Evolutionary conservation across 2,797 vertebrate genomes (phyloP), one percentile per base, ranked within the genome.

Genomic region (Sylvia borin): DNA sequence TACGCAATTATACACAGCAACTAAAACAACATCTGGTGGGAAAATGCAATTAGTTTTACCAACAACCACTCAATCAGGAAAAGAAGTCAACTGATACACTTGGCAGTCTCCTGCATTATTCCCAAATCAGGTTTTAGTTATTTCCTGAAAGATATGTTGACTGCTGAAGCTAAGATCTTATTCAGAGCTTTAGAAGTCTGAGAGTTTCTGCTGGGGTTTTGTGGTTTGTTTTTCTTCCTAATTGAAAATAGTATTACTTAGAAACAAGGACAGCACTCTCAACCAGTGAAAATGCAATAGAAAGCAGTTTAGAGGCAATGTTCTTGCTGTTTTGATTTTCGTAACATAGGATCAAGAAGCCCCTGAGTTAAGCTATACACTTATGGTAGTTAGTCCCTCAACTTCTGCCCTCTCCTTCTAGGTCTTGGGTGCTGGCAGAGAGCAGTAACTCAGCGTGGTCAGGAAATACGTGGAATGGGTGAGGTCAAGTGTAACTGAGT

Each of bases 31-130:
- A 53, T 60, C 77, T 70, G 36, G 74, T 73, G 53, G 45, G 60
- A 91, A 95, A 95, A 72, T 4, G 15, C 60, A 66, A 40, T 84
- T 78, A 70, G 55, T 92, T 96, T 91, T 90, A 93, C 50, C 74
- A 95, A 57, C 38, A 90, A 76, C n/a, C 43, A 76, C 55, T 84
- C 62, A 62, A 70, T 86, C 64, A 77, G 65, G 31, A 51, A 76
- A 71, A 83, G 11, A 72, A 90, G n/a, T 82, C 38, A 96, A 88
- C 60, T 43, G 64, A 91, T 60, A 90, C 6, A 70, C 17, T 84
- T 95, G 75, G 72, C 78, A 91, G 82, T n/a, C 82, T 85, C 58
- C 62, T 43, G 20, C 42, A 36, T 13, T 78, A 66, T 45, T 88
- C 48, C 48, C 67, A 73, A 76, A 53, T 45, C 70, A 92, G 66